Base-by-base conservation (phyloP, 2,888 invertebrate species). In the Harmothoe impar region DNA sequence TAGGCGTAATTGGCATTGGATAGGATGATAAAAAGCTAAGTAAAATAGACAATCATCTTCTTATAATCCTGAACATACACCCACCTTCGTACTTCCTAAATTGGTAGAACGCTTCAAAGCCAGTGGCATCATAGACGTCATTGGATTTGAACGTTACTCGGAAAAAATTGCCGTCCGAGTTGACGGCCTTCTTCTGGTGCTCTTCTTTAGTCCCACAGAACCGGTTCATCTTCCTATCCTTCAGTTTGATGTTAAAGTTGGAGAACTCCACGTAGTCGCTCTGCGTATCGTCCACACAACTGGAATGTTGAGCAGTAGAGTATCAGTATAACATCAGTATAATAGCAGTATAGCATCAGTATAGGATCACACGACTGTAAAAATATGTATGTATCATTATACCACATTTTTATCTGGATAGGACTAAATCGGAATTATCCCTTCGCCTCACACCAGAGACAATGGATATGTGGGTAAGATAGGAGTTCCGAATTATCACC, bases 181-280 rank as follows among this genome's bases (percentile, higher is more conserved):
- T 94, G 90, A 96, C 91, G 35, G 90, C 90, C 35, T 85, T 91
- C 68, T 90, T 91, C 78, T 94, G 97, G 97, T 33, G 92, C 91
- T 29, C 90, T 77, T 52, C 91, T 91, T 89, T 91, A 33, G 91
- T 91, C 12, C 99, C 99, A 95, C 99, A 99, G 95, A 98, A 97
- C 94, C 98, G 97, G 86, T 97, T 97, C 96, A 98, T 98, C 96
- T 98, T 98, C 94, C 98, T 97, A 96, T 99, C 99, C 93, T 97
- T 97, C 92, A 98, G 97, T 97, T 93, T 91, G 25, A 93, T 93
- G 62, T 98, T 97, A 95, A 98, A 98, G 96, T 99, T 99, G 85
- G 99, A 99, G 96, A 99, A 98, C 96, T 99, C 98, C 89, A 99
- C 98, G 96, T 98, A 99, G 96, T 99, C 99, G 95, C 99, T 99